Percentiles rank a stretch among this genome's conserved stretches.
Evolutionary conservation across 1,140 invertebrate species (phyloP).

Genomic region (Drosophila pachea): DNA sequence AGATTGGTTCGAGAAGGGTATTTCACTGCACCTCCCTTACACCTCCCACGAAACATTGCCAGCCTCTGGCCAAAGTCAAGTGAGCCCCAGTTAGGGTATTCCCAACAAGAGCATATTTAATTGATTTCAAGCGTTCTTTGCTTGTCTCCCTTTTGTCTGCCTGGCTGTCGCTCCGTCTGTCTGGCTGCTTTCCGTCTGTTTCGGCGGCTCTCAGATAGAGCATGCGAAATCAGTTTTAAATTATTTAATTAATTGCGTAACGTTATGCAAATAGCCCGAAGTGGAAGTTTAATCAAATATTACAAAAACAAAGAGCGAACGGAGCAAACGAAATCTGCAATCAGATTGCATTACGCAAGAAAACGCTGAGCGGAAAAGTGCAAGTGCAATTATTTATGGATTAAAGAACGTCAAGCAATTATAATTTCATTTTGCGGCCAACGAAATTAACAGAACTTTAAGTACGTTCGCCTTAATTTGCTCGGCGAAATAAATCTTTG

Average conservation of each 20-base stretch:
- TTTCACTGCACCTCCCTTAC: neutral
- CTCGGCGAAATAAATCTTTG: conserved; percentile 32
- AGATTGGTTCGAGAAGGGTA: too few relatives aligned
- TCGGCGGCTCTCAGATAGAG: conserved; percentile 27
- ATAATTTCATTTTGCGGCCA: neutral
- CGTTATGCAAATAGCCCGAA: conserved; percentile 49
- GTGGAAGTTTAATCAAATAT: conserved; percentile 16
- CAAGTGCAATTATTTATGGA: conserved; percentile 18
- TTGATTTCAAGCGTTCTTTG: conserved; percentile 44
- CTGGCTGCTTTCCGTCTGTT: conserved; percentile 29
- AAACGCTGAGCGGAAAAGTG: neutral
- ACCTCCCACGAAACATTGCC: too few relatives aligned
- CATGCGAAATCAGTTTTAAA: conserved; percentile 60
- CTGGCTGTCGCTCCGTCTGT: conserved; percentile 1
- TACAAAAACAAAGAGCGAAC: neutral
- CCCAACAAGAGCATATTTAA: conserved; percentile 47
- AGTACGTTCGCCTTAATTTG: conserved; percentile 12
- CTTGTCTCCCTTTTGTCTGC: conserved; percentile 30
- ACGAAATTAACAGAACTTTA: neutral
- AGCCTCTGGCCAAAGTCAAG: neutral
- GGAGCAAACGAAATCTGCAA: neutral
- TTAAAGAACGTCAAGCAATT: conserved; percentile 6
- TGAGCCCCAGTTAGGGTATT: neutral
- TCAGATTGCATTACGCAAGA: conserved; percentile 10
- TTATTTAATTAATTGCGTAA: conserved; percentile 61